Percentiles rank a stretch among this genome's conserved stretches.
These are phyloP conservation scores for Caradrina kadenii DNA, from an alignment of 2,888 invertebrate species.

Conservation along the genomic window DNA sequence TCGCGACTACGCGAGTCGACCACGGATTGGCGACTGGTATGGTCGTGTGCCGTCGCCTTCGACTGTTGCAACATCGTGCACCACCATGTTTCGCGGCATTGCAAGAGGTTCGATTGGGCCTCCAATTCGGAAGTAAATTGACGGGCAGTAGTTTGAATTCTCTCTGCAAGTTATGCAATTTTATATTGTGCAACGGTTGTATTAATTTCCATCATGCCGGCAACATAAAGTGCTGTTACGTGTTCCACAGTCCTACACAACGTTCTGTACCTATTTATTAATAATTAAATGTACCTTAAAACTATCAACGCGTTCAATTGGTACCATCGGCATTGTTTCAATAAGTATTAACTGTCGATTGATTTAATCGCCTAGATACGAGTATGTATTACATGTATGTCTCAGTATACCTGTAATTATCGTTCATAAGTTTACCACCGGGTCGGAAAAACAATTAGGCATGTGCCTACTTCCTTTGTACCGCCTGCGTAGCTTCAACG, in stretches of 20 bases:
- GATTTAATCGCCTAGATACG: slow-evolving; percentile 14
- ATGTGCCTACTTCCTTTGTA: neutral
- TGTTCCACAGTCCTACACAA: slow-evolving; percentile 27
- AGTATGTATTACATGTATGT: too few relatives aligned
- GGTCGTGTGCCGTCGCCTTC: slow-evolving; percentile 59
- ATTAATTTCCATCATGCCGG: slow-evolving; percentile 54
- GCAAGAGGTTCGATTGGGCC: slow-evolving; percentile 67
- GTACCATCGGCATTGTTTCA: neutral
- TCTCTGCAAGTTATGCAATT: slow-evolving; percentile 81
- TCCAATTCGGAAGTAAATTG: slow-evolving; percentile 85
- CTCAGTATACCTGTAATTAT: neutral
- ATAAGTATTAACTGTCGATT: neutral
- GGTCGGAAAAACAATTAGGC: neutral
- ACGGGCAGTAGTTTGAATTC: slow-evolving; percentile 73
- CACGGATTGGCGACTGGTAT: slow-evolving; percentile 83
- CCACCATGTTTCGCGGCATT: slow-evolving; percentile 61
- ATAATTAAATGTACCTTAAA: slow-evolving; percentile 16
- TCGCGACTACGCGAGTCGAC: slow-evolving; percentile 84
- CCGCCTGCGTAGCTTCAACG: neutral
- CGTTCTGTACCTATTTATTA: slow-evolving; percentile 2
- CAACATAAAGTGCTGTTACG: slow-evolving; percentile 32
- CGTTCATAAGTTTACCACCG: neutral
- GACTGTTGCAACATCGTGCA: slow-evolving; percentile 73
- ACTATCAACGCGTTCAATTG: neutral
- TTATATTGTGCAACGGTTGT: slow-evolving; percentile 78